Percentiles rank a stretch among this genome's conserved stretches.
Conservation (phyloP, 2,113 vertebrate species). For the Mastomys coucha region DNA sequence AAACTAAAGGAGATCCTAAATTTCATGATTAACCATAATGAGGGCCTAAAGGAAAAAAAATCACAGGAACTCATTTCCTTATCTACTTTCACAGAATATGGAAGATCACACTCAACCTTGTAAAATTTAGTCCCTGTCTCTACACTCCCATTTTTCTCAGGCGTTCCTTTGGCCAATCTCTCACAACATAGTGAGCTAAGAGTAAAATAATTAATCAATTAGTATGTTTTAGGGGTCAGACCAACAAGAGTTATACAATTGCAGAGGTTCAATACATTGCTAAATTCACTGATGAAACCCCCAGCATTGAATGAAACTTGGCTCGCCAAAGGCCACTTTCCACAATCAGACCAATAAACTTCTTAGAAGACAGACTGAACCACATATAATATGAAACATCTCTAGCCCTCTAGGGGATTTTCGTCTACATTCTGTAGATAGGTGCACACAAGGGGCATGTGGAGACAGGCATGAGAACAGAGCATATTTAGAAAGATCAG, state of each 20-base stretch:
- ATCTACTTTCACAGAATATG: neutral
- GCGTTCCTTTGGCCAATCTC: neutral
- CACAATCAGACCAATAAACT: neutral
- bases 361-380: neutral
- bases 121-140: neutral
- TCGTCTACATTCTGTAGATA: neutral
- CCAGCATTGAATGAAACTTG: neutral
- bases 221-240: neutral
- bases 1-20: neutral
- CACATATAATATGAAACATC: neutral
- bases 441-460: neutral
- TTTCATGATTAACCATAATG: neutral
- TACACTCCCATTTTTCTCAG: neutral
- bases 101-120: neutral
- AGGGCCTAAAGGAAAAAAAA: neutral
- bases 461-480: neutral
- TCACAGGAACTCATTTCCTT: conserved; percentile 6
- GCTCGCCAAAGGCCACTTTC: neutral
- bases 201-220: neutral
- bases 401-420: neutral
- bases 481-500: neutral
- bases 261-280: neutral
- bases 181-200: neutral
- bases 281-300: conserved; percentile 11
- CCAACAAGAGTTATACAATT: neutral